phyloP scores from a whole-genome alignment of 2,888 invertebrate genomes.

The Polietes domitor region DNA sequence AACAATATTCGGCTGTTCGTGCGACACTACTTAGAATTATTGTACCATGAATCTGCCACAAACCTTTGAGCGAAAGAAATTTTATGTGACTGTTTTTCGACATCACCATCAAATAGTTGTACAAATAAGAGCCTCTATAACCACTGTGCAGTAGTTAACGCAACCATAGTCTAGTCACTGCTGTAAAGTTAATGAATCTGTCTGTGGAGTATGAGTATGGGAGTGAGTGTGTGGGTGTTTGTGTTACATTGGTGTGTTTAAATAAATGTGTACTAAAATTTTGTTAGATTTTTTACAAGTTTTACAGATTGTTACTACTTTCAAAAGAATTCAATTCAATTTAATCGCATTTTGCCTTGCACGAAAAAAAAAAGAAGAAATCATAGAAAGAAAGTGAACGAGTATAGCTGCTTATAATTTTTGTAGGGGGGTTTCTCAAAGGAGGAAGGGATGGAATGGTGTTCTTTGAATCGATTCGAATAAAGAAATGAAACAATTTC shows the following conservation, averaged over 20 bases:
- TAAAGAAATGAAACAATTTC: conserved; percentile 8
- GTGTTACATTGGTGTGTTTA: background rate
- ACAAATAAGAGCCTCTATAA: background rate
- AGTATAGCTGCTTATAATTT: background rate
- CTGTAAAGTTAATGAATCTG: background rate
- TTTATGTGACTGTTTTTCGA: too few relatives aligned
- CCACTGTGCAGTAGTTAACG: background rate
- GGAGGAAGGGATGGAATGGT: conserved; percentile 21
- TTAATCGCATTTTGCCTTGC: background rate
- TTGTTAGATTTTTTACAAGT: background rate
- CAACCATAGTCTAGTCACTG: background rate
- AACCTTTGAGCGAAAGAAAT: too few relatives aligned
- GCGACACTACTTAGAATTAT: too few relatives aligned
- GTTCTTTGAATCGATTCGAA: conserved; percentile 14
- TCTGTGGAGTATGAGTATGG: background rate
- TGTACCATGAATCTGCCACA: too few relatives aligned
- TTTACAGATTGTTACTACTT: conserved; percentile 5
- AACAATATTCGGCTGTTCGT: too few relatives aligned
- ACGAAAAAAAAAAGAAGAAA: conserved; percentile 25
- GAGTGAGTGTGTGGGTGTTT: background rate
- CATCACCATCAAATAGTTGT: background rate
- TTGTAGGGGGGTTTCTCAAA: background rate
- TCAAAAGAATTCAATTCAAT: conserved; percentile 1
- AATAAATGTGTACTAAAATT: background rate
- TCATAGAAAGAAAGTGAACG: background rate